A percentile compares a stretch with the other conserved stretches of the same genome.
Evolutionary conservation across 2,888 invertebrate genomes (phyloP).

Genomic region (Tortricodes alternella): DNA sequence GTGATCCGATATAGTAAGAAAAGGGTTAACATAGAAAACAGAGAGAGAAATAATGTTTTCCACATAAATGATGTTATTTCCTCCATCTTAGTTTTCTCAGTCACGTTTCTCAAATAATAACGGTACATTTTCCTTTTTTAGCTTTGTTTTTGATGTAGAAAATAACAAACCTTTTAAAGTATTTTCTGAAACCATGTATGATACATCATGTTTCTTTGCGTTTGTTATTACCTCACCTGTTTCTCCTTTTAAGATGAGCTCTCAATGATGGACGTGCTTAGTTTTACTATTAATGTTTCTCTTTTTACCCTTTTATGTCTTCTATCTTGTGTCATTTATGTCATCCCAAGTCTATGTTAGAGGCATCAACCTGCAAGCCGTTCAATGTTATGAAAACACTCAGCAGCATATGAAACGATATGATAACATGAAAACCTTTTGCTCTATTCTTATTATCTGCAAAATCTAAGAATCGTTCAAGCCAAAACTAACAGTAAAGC

Average conservation of each 20-base stretch:
- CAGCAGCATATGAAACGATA: background rate
- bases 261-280: background rate
- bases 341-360: background rate
- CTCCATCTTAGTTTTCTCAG: background rate
- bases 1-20: conserved; percentile 5
- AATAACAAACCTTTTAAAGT: background rate
- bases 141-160: background rate
- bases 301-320: background rate
- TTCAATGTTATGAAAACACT: background rate
- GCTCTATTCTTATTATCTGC: background rate
- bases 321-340: background rate
- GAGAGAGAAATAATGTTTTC: conserved; percentile 14
- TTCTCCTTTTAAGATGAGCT: background rate
- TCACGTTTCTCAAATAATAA: conserved; percentile 2
- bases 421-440: background rate
- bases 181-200: background rate
- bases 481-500: conserved; percentile 1
- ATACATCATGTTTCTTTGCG: background rate
- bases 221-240: background rate
- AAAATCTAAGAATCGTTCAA: background rate
- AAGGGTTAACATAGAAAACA: conserved; percentile 7
- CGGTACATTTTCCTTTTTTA: background rate
- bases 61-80: conserved; percentile 3
- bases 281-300: background rate
- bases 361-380: background rate